These are phyloP conservation scores for Tadarida brasiliensis DNA, from an alignment of 2,797 vertebrate species.

Conservation along the genomic window DNA sequence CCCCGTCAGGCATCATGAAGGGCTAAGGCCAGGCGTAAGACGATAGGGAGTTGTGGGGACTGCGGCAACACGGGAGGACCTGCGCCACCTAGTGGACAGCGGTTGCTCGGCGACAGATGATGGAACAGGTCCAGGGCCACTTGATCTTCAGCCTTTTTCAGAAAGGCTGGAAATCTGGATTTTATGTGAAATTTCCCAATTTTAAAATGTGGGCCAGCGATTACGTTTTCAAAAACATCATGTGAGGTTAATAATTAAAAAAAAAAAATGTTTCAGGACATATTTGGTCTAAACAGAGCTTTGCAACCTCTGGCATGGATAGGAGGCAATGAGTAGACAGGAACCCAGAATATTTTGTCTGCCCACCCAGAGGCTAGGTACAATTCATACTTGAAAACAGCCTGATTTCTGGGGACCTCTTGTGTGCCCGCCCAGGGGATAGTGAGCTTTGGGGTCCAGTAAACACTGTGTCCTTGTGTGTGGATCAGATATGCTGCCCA, in stretches of 20 bases:
- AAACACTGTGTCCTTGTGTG: neutral
- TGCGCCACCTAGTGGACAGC: fast-evolving
- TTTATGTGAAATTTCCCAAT: neutral
- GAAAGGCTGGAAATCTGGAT: neutral
- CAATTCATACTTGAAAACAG: neutral
- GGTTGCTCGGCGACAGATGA: fast-evolving
- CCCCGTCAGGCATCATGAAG: neutral
- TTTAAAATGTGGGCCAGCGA: neutral
- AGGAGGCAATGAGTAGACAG: neutral
- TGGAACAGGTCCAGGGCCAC: fast-evolving
- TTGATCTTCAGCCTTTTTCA: neutral
- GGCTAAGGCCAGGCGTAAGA: fast-evolving
- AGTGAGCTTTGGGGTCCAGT: neutral
- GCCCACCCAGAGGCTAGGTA: neutral
- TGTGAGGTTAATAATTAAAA: neutral
- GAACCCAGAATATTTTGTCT: neutral
- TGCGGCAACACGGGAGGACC: fast-evolving
- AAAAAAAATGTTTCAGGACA: neutral
- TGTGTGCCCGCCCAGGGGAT: neutral
- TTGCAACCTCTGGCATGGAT: neutral
- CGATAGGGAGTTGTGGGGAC: neutral
- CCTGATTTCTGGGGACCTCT: neutral
- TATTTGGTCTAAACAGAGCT: neutral
- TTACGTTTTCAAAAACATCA: neutral
- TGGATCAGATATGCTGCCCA: neutral